Conservation (phyloP, 2,113 vertebrate species). For the Cephalopterus ornatus region DNA sequence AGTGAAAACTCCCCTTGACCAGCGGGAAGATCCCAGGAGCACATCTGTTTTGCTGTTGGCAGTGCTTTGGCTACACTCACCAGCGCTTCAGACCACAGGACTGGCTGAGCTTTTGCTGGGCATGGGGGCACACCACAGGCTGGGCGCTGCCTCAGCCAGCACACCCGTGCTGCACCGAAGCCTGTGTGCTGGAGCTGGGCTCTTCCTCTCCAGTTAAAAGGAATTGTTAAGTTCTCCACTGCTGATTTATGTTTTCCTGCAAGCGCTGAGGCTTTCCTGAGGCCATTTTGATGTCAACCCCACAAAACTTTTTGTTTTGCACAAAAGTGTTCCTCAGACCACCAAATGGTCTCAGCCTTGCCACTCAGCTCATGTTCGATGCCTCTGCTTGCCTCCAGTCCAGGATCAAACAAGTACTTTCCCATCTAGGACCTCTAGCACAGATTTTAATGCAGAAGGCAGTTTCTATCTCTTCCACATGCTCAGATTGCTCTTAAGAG, state of each 20-base stretch:
- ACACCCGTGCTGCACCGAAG: background rate
- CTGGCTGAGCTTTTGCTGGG: background rate
- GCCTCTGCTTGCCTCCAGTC: background rate
- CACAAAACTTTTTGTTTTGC: background rate
- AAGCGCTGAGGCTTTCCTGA: background rate
- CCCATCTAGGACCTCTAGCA: background rate
- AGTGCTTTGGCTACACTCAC: accelerated
- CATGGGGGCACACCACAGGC: background rate
- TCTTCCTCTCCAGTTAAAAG: background rate
- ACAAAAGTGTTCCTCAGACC: background rate
- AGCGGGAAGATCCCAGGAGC: background rate
- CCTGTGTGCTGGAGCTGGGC: background rate
- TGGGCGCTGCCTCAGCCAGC: background rate
- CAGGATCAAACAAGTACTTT: background rate
- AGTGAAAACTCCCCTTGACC: background rate
- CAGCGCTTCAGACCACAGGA: accelerated
- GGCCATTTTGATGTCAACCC: background rate
- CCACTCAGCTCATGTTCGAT: background rate
- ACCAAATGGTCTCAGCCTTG: background rate
- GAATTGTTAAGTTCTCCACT: background rate
- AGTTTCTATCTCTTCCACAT: background rate
- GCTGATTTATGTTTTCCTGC: background rate
- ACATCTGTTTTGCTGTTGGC: accelerated
- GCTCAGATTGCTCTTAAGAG: background rate
- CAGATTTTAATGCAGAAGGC: background rate